phyloP scores from a whole-genome alignment of 1,140 invertebrate genomes.

The Heliconius eleuchia region DNA sequence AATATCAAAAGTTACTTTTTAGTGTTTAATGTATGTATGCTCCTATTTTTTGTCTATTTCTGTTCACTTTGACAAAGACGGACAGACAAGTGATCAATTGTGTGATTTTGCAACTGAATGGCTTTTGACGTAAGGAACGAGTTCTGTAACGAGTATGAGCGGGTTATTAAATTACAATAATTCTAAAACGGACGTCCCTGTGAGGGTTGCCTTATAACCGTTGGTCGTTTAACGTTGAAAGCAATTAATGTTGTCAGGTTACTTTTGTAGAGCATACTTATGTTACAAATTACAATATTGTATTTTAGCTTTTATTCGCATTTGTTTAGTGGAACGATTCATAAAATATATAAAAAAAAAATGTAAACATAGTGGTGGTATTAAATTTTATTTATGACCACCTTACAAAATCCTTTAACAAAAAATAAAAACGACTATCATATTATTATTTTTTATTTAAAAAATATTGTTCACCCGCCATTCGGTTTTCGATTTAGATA shows the following conservation, averaged over 20 bases:
- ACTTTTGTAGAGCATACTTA: constrained; percentile 9
- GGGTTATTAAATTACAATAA: constrained; percentile 78
- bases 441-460: no score
- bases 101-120: constrained; percentile 65
- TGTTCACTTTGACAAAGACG: constrained; percentile 39
- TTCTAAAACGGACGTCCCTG: constrained; percentile 49
- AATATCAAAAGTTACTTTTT: no score
- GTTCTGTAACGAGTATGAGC: constrained; percentile 41
- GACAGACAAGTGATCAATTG: constrained; percentile 73
- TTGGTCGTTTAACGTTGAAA: constrained; percentile 32
- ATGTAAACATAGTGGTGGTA: neutral
- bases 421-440: no score
- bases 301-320: neutral
- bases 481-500: no score
- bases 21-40: no score
- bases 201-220: constrained; percentile 30
- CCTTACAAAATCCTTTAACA: neutral
- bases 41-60: neutral
- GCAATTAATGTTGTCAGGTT: constrained; percentile 25
- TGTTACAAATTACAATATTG: constrained; percentile 8
- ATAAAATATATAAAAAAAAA: neutral
- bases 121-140: constrained; percentile 48
- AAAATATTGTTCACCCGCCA: no score
- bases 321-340: neutral
- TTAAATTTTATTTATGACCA: neutral